These are phyloP conservation scores for Aethes cnicana DNA, from an alignment of 2,888 invertebrate species.

Conservation along the genomic window DNA sequence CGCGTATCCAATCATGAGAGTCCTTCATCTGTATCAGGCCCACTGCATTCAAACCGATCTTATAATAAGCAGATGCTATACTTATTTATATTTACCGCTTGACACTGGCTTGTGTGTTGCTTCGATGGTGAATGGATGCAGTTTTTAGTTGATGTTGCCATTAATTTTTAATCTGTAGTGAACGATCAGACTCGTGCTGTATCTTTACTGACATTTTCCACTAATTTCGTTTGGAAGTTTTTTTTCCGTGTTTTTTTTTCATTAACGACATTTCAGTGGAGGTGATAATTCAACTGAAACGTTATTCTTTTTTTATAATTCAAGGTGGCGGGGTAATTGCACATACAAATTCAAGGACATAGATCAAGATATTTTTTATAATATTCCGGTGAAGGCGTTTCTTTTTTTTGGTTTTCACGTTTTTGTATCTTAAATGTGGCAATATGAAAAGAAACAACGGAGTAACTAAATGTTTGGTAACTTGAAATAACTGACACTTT, in stretches of 20 bases:
- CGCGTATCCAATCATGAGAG: too few relatives aligned
- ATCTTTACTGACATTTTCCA: constrained; percentile 45
- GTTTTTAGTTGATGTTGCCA: constrained; percentile 47
- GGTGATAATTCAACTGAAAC: not conserved
- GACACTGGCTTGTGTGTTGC: constrained; percentile 52
- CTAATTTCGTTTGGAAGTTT: constrained; percentile 40
- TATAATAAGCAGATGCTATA: constrained; percentile 25
- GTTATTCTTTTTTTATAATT: not conserved
- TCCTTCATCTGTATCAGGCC: too few relatives aligned
- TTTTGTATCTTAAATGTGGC: constrained; percentile 42
- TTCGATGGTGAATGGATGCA: constrained; percentile 63
- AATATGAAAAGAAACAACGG: too few relatives aligned
- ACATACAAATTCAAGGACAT: not conserved
- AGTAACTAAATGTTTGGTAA: too few relatives aligned
- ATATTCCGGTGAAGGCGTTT: constrained; percentile 9
- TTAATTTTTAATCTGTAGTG: constrained; percentile 38
- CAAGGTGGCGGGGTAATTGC: constrained; percentile 20
- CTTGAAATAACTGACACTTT: too few relatives aligned
- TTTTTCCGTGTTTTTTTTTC: constrained; percentile 37
- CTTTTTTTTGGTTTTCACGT: not conserved
- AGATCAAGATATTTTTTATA: not conserved
- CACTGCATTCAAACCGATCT: too few relatives aligned
- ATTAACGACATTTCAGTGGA: constrained; percentile 33
- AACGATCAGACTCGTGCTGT: constrained; percentile 30
- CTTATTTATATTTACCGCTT: constrained; percentile 39